phyloP scores from a whole-genome alignment of 2,888 invertebrate species.

The Drosophila monieri region DNA sequence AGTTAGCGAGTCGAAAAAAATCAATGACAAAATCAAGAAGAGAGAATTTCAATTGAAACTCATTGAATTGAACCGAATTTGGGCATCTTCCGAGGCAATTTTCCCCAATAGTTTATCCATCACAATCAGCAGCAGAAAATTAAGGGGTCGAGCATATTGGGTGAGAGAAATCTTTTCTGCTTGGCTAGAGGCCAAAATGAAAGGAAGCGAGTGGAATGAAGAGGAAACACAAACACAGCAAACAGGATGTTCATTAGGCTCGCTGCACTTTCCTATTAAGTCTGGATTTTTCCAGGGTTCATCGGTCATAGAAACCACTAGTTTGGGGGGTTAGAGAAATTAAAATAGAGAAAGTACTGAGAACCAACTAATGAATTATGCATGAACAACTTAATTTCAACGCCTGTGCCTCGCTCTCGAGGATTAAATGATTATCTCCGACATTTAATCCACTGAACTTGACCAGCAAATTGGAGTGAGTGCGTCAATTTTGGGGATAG shows the following conservation, averaged over 20 bases:
- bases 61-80: slow-evolving; percentile 60
- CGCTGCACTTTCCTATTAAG: slow-evolving; percentile 72
- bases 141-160: slow-evolving; percentile 5
- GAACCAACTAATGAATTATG: slow-evolving; percentile 65
- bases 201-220: slow-evolving; percentile 16
- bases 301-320: background rate
- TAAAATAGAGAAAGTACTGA: slow-evolving; percentile 41
- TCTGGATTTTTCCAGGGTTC: slow-evolving; percentile 54
- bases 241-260: slow-evolving; percentile 78
- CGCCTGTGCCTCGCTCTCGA: slow-evolving; percentile 31
- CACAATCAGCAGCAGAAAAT: slow-evolving; percentile 69
- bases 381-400: slow-evolving; percentile 57
- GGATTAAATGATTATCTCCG: slow-evolving; percentile 72
- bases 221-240: slow-evolving; percentile 29
- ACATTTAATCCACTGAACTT: slow-evolving; percentile 48
- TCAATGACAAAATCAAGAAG: slow-evolving; percentile 58
- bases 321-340: slow-evolving; percentile 22
- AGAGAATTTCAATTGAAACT: slow-evolving; percentile 68
- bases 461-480: slow-evolving; percentile 24
- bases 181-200: slow-evolving; percentile 66
- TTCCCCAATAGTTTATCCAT: slow-evolving; percentile 73
- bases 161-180: slow-evolving; percentile 65
- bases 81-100: slow-evolving; percentile 34
- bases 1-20: slow-evolving; percentile 38
- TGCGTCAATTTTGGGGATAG: background rate